Conservation (phyloP, 2,113 vertebrate genomes). For the Choloepus hoffmanni region DNA sequence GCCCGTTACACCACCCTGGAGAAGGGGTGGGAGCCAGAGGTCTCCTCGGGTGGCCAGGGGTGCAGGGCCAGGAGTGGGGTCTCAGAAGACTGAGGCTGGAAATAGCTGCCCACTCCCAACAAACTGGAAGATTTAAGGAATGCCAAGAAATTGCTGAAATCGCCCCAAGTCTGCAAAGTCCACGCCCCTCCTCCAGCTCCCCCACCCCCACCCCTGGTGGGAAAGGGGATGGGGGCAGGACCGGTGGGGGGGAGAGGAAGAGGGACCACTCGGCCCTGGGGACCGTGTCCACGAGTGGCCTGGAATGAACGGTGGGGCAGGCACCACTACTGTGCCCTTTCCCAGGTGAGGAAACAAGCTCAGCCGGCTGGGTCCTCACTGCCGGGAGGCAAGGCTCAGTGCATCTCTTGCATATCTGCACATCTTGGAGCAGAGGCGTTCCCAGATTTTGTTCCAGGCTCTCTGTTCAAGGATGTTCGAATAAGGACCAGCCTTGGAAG, state of each 20-base stretch:
- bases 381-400: background rate
- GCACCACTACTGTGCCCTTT: background rate
- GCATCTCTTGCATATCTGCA: background rate
- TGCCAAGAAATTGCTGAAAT: fast-evolving
- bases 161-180: background rate
- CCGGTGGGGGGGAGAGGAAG: fast-evolving
- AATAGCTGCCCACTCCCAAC: background rate
- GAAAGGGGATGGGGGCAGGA: no score
- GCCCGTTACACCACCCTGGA: fast-evolving
- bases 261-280: background rate
- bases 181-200: no score
- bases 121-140: background rate
- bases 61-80: fast-evolving
- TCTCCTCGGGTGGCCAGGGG: fast-evolving
- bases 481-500: no score
- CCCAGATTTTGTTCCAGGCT: background rate
- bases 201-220: background rate
- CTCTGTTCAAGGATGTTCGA: background rate
- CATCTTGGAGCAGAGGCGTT: background rate
- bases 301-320: no score
- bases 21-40: background rate
- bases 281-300: no score
- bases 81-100: background rate
- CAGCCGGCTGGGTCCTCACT: background rate
- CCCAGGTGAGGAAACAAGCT: background rate